Evolutionary conservation across 2,113 vertebrate species (phyloP).

Genomic region (Percina caprodes): DNA sequence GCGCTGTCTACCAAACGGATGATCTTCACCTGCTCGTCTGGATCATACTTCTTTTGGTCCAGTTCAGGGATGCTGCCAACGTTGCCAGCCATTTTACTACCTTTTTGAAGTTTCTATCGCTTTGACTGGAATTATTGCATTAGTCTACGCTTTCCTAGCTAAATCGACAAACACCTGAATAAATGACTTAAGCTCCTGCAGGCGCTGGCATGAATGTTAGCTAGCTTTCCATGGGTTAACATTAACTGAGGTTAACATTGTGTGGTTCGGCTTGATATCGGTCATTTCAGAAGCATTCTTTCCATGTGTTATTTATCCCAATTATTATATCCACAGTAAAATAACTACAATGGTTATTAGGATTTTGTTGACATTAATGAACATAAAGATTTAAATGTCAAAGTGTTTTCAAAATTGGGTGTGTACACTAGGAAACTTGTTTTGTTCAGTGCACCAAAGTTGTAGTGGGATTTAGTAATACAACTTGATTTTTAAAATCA

Average conservation of each 20-base stretch:
- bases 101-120: background rate
- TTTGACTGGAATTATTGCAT: background rate
- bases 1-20: conserved; percentile 97
- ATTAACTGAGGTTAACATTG: conserved; percentile 28
- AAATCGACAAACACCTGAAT: background rate
- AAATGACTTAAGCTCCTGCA: background rate
- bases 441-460: background rate
- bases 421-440: background rate
- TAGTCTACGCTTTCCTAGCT: background rate
- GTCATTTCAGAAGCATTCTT: background rate
- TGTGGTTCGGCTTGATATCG: too few relatives aligned
- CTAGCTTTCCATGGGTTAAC: conserved; percentile 41
- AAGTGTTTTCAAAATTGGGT: background rate
- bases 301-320: background rate
- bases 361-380: background rate
- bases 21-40: conserved; percentile 93
- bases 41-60: conserved; percentile 87
- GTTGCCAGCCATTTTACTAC: conserved; percentile 80
- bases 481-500: background rate
- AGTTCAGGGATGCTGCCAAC: conserved; percentile 74
- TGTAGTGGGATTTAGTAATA: background rate
- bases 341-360: background rate
- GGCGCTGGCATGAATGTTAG: conserved; percentile 25
- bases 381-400: background rate
- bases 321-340: background rate